Percentiles rank a stretch among this genome's conserved stretches.
Evolutionary conservation across 2,797 vertebrate genomes (phyloP).

Genomic region (Nothura maculosa): DNA sequence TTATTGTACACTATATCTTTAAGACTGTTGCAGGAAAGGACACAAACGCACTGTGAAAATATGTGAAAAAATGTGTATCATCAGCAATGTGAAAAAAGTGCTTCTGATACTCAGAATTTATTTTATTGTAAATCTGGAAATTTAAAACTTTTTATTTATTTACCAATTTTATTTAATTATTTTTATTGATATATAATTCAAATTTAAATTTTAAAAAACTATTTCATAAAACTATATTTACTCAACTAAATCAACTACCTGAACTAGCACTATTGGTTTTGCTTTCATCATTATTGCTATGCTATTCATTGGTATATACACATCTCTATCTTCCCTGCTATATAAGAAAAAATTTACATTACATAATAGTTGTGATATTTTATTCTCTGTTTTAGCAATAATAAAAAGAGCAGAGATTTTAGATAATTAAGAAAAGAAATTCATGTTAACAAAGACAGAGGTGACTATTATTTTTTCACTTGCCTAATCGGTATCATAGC

Average conservation of each 20-base stretch:
- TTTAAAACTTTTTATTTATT: too few relatives aligned
- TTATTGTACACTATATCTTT: neutral
- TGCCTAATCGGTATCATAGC: neutral
- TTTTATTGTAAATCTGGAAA: too few relatives aligned
- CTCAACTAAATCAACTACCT: neutral
- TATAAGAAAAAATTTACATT: neutral
- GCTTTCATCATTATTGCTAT: neutral
- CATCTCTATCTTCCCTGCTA: neutral
- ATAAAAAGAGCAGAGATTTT: neutral
- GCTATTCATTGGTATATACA: neutral
- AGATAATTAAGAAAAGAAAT: neutral
- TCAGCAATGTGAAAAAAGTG: neutral
- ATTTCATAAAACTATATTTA: too few relatives aligned
- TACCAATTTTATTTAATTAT: too few relatives aligned
- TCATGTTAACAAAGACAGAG: neutral
- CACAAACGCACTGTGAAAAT: neutral
- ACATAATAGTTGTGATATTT: neutral
- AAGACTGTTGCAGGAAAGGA: neutral
- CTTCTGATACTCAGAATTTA: neutral
- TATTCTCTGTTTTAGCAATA: neutral
- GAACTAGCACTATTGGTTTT: neutral
- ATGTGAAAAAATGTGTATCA: neutral
- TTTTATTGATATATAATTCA: too few relatives aligned
- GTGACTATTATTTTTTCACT: neutral
- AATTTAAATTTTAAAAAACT: too few relatives aligned